Percentiles rank a stretch among this genome's conserved stretches.
These are phyloP conservation scores for Erebia epiphron DNA, from an alignment of 2,888 invertebrate species.

Conservation along the genomic window DNA sequence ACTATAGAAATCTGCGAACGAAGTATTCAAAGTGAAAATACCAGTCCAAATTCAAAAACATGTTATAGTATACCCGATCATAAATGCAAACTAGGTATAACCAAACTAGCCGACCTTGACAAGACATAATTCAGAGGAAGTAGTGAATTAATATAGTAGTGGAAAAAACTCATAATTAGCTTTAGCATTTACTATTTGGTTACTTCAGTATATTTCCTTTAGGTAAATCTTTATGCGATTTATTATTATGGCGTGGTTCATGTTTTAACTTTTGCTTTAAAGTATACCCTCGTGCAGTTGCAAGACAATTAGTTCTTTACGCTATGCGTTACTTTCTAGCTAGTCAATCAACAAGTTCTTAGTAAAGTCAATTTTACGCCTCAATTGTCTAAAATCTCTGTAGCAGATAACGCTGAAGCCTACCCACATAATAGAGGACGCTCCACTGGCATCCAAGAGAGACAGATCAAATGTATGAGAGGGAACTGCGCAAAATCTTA, in stretches of 20 bases:
- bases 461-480: constrained; percentile 1
- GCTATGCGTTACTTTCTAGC: too few relatives aligned
- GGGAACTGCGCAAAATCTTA: constrained; percentile 15
- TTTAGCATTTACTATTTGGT: too few relatives aligned
- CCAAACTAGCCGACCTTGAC: too few relatives aligned
- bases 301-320: too few relatives aligned
- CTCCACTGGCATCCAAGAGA: not conserved
- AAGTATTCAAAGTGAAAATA: not conserved
- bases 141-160: too few relatives aligned
- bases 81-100: not conserved
- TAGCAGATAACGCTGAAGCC: not conserved
- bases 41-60: not conserved
- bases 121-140: too few relatives aligned
- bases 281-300: too few relatives aligned
- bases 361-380: not conserved
- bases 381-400: not conserved
- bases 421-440: not conserved
- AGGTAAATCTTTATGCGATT: too few relatives aligned
- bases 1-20: not conserved
- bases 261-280: too few relatives aligned
- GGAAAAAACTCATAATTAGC: too few relatives aligned
- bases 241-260: too few relatives aligned
- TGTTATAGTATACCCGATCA: not conserved
- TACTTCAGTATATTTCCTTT: too few relatives aligned
- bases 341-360: not conserved